Percentiles rank a stretch among this genome's conserved stretches.
Evolutionary conservation across 2,888 invertebrate genomes (phyloP).

Genomic region (Drosophila longiperda): DNA sequence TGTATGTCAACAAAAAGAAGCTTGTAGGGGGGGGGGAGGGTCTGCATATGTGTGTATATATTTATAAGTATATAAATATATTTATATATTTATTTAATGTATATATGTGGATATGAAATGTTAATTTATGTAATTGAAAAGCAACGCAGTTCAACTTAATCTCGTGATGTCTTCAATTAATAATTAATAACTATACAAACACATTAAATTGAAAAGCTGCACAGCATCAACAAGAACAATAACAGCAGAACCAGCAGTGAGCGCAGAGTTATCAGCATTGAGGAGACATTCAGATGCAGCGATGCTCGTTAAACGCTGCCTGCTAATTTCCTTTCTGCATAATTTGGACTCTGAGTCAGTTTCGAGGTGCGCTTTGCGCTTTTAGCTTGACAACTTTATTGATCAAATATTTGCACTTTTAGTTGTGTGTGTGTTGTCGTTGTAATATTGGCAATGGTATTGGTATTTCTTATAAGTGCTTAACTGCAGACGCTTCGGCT

Average conservation of each 20-base stretch:
- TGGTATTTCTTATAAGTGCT: constrained; percentile 26
- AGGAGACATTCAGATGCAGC: constrained; percentile 2
- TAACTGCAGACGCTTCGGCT: constrained; percentile 10
- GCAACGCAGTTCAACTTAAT: constrained; percentile 50
- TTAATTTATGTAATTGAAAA: constrained; percentile 75
- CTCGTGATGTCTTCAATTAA: constrained; percentile 67
- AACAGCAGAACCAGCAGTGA: constrained; percentile 3
- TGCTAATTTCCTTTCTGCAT: constrained; percentile 24
- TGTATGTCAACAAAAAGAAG: constrained; percentile 46
- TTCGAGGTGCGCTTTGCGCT: constrained; percentile 35
- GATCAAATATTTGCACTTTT: constrained; percentile 71
- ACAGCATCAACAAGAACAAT: not conserved
- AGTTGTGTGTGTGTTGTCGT: constrained; percentile 12
- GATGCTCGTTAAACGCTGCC: constrained; percentile 9
- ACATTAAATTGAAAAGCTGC: constrained; percentile 19
- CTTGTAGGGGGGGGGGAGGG: not conserved
- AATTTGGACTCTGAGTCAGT: constrained; percentile 42
- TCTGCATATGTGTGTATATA: not conserved
- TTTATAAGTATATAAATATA: not conserved
- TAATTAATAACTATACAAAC: constrained; percentile 30
- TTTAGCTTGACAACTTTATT: constrained; percentile 56
- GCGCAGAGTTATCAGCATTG: constrained; percentile 31
- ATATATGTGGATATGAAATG: constrained; percentile 26
- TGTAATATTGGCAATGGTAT: constrained; percentile 8
- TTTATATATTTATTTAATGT: not conserved